Evolutionary conservation across 2,888 invertebrate species (phyloP).

Genomic region (Conops quadrifasciatus): DNA sequence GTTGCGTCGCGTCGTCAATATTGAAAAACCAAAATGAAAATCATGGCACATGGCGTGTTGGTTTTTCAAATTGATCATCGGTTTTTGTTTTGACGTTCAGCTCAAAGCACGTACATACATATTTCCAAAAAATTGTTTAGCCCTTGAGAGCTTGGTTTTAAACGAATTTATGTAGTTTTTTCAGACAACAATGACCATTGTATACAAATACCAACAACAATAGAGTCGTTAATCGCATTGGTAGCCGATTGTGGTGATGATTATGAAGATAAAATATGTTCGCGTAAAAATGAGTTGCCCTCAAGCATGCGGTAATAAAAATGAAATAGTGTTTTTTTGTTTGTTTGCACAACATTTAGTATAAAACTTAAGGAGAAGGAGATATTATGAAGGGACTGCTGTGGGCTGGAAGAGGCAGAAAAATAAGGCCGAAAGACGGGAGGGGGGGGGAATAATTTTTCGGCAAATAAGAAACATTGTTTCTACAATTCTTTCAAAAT

Average conservation of each 20-base stretch:
- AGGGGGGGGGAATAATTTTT: too few species aligned
- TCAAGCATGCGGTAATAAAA: constrained; percentile 64
- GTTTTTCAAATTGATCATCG: not conserved
- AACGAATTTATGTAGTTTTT: constrained; percentile 66
- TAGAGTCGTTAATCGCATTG: constrained; percentile 69
- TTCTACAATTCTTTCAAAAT: not conserved
- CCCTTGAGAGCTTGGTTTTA: constrained; percentile 55
- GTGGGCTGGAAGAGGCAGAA: not conserved
- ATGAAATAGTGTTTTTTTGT: constrained; percentile 22
- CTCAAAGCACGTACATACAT: not conserved
- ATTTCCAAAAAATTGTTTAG: constrained; percentile 6
- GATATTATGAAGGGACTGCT: not conserved
- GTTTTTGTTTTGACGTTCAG: constrained; percentile 9
- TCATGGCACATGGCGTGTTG: too few species aligned
- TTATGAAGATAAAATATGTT: constrained; percentile 72
- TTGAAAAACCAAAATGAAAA: too few species aligned
- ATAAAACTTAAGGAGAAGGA: not conserved
- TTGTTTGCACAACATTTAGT: not conserved
- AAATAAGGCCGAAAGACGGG: not conserved
- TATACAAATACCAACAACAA: constrained; percentile 66
- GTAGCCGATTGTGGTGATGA: constrained; percentile 73
- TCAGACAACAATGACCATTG: constrained; percentile 62
- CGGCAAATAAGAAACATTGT: too few species aligned
- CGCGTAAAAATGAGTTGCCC: constrained; percentile 65
- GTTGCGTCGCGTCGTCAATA: too few species aligned